Percentiles rank a stretch among this genome's conserved stretches.
Evolutionary conservation across 2,113 vertebrate genomes (phyloP).

Genomic region (Dryoscopus gambensis): DNA sequence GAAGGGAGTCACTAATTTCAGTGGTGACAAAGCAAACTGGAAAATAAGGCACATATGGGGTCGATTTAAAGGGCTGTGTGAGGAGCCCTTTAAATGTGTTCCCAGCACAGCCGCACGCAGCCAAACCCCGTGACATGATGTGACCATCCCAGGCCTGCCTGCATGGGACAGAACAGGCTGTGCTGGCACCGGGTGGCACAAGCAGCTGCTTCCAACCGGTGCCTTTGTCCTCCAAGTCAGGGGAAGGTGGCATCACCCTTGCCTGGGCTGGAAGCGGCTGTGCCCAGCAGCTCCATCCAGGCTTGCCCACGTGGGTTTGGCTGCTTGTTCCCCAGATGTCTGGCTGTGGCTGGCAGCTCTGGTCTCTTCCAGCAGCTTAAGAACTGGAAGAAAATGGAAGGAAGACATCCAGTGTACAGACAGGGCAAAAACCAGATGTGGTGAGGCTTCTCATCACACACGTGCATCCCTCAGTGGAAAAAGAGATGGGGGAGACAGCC

Average conservation of each 20-base stretch:
- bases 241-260: background rate
- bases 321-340: background rate
- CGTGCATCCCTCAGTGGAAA: background rate
- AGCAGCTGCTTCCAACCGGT: background rate
- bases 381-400: background rate
- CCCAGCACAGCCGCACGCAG: background rate
- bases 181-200: background rate
- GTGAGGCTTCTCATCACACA: background rate
- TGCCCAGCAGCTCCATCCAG: background rate
- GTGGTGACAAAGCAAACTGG: background rate
- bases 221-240: background rate
- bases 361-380: background rate
- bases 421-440: background rate
- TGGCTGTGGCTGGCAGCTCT: background rate
- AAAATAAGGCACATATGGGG: constrained; percentile 13
- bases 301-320: background rate
- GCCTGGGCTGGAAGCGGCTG: background rate
- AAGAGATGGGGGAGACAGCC: background rate
- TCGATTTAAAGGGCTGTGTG: background rate
- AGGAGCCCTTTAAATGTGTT: background rate
- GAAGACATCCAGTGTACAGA: background rate
- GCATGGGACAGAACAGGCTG: background rate
- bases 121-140: background rate
- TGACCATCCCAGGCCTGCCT: background rate
- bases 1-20: background rate